phyloP scores from a whole-genome alignment of 2,888 invertebrate genomes.

The Cryptus viduatorius region DNA sequence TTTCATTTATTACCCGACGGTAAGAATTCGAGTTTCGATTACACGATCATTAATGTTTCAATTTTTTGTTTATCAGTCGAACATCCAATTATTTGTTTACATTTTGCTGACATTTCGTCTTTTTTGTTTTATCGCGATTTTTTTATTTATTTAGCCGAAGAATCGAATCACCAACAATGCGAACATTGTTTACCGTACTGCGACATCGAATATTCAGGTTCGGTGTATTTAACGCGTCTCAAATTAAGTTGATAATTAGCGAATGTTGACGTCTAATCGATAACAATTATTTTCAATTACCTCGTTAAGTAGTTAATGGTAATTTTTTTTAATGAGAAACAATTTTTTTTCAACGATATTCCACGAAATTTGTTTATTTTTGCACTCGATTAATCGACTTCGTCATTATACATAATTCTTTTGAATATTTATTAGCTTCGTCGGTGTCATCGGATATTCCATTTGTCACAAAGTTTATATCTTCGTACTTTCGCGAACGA shows the following conservation, averaged over 20 bases:
- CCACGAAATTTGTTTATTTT: conserved; percentile 13
- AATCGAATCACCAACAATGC: no score
- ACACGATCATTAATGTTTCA: background rate
- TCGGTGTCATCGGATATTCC: conserved; percentile 39
- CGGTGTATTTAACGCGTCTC: background rate
- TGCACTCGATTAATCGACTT: conserved; percentile 12
- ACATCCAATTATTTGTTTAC: background rate
- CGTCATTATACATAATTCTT: background rate
- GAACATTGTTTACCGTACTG: no score
- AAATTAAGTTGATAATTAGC: conserved; percentile 23
- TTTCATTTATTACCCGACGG: conserved; percentile 23
- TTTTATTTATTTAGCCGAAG: no score
- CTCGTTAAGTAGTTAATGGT: background rate
- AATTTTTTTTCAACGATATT: background rate
- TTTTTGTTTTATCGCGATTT: background rate
- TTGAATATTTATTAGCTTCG: background rate
- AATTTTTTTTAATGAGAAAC: conserved; percentile 20
- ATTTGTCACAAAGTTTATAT: conserved; percentile 32
- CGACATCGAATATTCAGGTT: background rate
- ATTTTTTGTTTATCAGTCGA: conserved; percentile 1
- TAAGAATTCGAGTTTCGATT: background rate
- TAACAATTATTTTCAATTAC: background rate
- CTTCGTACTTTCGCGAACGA: background rate
- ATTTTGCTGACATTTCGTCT: background rate
- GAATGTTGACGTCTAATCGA: background rate